phyloP scores from a whole-genome alignment of 2,113 vertebrate genomes.

The Salminus brasiliensis region DNA sequence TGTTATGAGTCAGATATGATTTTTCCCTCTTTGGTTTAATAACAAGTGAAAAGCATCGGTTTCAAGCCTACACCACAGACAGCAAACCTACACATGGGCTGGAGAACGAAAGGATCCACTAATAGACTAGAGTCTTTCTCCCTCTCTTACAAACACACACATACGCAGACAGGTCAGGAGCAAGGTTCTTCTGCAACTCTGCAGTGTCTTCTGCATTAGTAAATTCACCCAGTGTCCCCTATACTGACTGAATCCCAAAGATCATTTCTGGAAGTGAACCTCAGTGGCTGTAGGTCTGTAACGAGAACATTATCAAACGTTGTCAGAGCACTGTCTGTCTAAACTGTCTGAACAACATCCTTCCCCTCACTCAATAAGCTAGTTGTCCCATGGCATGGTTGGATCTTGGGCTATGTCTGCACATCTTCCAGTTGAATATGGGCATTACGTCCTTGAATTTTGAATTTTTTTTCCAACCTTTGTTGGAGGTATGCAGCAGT shows the following conservation, averaged over 20 bases:
- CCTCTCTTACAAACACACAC: slow-evolving; percentile 32
- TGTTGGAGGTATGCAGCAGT: too few relatives aligned
- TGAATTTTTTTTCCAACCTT: too few relatives aligned
- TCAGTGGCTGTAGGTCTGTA: neutral
- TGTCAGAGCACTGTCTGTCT: too few relatives aligned
- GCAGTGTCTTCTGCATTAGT: neutral
- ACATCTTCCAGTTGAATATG: too few relatives aligned
- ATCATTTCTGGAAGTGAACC: neutral
- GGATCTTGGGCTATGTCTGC: too few relatives aligned
- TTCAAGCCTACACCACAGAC: slow-evolving; percentile 64
- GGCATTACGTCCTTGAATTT: too few relatives aligned
- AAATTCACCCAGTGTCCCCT: neutral
- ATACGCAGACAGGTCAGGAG: slow-evolving; percentile 25
- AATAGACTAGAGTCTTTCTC: slow-evolving; percentile 47
- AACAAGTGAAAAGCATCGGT: slow-evolving; percentile 63
- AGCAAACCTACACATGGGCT: slow-evolving; percentile 59
- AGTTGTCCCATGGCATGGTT: too few relatives aligned
- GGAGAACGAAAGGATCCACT: slow-evolving; percentile 50
- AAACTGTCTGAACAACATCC: too few relatives aligned
- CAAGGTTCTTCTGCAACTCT: neutral
- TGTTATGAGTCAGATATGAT: slow-evolving; percentile 56
- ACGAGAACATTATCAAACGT: neutral
- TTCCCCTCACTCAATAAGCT: too few relatives aligned
- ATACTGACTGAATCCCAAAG: too few relatives aligned
- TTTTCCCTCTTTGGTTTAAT: slow-evolving; percentile 64